Evolutionary conservation across 2,888 invertebrate species (phyloP).

Genomic region (Mythimna albipuncta): DNA sequence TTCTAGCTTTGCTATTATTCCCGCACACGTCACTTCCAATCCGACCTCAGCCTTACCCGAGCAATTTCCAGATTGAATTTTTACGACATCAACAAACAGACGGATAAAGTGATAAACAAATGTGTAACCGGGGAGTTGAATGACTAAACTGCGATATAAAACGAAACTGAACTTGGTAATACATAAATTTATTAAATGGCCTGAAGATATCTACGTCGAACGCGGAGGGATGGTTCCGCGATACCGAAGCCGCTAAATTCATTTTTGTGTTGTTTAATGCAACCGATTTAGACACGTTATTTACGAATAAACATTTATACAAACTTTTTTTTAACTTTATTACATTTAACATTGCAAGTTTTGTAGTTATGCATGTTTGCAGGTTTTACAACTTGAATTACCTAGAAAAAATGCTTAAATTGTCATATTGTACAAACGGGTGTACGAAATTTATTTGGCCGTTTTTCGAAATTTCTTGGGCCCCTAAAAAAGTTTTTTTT

Average conservation of each 20-base stretch:
- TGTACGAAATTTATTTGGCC: too few species aligned
- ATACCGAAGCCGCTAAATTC: background rate
- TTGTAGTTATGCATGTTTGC: too few species aligned
- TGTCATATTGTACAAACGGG: too few species aligned
- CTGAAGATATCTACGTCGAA: slow-evolving; percentile 46
- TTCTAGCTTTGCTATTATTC: too few species aligned
- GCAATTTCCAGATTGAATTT: slow-evolving; percentile 88
- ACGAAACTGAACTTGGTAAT: slow-evolving; percentile 67
- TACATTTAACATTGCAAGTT: too few species aligned
- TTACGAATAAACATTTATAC: too few species aligned
- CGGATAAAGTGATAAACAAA: slow-evolving; percentile 84
- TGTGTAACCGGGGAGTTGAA: slow-evolving; percentile 73
- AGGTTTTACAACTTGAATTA: too few species aligned
- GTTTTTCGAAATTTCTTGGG: too few species aligned
- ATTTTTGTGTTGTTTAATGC: slow-evolving; percentile 5
- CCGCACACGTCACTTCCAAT: slow-evolving; percentile 34
- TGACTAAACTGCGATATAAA: slow-evolving; percentile 69
- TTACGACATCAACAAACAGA: slow-evolving; percentile 81
- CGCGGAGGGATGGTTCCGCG: slow-evolving; percentile 32
- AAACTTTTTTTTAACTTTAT: too few species aligned
- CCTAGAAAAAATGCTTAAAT: too few species aligned
- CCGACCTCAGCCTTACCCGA: slow-evolving; percentile 67
- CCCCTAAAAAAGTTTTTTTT: too few species aligned
- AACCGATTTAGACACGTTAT: background rate
- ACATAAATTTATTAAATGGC: slow-evolving; percentile 69